Evolutionary conservation across 92 coral and sea anemone species (phyloP), one percentile per base, ranked within the genome.

Genomic region (Umimayanthus kanabou): DNA sequence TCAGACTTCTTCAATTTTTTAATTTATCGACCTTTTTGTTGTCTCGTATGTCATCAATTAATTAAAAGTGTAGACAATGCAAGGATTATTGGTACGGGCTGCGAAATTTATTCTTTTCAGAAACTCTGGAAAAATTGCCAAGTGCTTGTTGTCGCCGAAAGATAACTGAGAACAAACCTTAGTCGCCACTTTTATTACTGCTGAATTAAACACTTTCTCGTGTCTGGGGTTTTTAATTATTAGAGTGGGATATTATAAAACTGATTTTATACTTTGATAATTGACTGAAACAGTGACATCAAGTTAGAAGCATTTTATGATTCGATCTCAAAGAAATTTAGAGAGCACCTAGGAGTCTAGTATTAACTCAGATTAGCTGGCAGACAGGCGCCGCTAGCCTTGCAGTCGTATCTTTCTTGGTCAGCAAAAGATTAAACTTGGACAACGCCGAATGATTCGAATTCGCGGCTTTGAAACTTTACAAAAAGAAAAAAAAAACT

Each of bases 21-120:
- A 83, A 83, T 83, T 83, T 83, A 70, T 83, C 87, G 77, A 83
- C 87, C 87, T 83, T 83, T 82, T 83, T 83, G 87, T 83, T 45
- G 87, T 70, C 87, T 83, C 87, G 55, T 70, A 83, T 53, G 84
- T 73, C 73, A 83, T 83, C 87, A 83, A 83, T 83, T 83, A 83
- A 83, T 83, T 83, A 83, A 83, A 69, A 28, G 77, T 25, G 65
- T 29, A 70, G 87, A 83, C 87, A 83, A 74, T 74, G 79, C 53
- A n/a, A 20, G 79, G 79, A 74, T 74, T 74, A 74, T 74, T 74
- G 79, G 79, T 50, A 74, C 79, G 50, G 43, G 79, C 39, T 39
- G 25, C 49, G 45, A 42, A 74, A 74, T 39, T 74, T 33, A 33
- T 74, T 74, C 78, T 74, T 39, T 74, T 74, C 11, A 39, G 25